Conservation (phyloP, 2,888 invertebrate species). For the Bombylius major region DNA sequence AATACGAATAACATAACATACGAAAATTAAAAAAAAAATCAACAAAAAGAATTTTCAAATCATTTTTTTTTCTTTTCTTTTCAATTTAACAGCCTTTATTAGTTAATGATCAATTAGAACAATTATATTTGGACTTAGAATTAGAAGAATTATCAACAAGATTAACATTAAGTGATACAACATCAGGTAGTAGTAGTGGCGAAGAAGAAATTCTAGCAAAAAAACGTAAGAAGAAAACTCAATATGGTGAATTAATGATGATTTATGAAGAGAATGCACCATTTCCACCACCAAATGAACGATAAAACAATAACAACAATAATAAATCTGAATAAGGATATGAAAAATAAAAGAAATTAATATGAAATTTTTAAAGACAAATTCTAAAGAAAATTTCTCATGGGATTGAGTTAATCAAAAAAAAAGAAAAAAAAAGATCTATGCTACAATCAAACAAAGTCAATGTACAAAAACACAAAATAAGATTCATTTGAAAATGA, state of each 20-base stretch:
- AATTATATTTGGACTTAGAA: conserved; percentile 47
- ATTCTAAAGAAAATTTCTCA: too few relatives aligned
- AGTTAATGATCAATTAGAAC: conserved; percentile 50
- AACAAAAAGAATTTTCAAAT: too few relatives aligned
- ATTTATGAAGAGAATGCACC: conserved; percentile 49
- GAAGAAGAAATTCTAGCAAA: conserved; percentile 17
- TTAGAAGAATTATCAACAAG: conserved; percentile 40
- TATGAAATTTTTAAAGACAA: too few relatives aligned
- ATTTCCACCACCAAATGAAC: conserved; percentile 37
- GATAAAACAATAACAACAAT: neutral
- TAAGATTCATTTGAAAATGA: too few relatives aligned
- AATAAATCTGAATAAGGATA: too few relatives aligned
- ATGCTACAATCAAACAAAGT: too few relatives aligned
- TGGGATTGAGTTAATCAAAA: too few relatives aligned
- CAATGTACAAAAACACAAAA: too few relatives aligned
- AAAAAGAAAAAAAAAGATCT: too few relatives aligned
- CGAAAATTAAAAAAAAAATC: too few relatives aligned
- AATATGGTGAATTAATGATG: conserved; percentile 42
- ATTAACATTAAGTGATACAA: conserved; percentile 40
- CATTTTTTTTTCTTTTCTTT: neutral
- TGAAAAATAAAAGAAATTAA: too few relatives aligned
- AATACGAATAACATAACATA: too few relatives aligned
- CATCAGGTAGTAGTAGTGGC: conserved; percentile 36
- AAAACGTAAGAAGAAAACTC: conserved; percentile 30
- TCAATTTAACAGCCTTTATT: conserved; percentile 38